Base-by-base conservation (phyloP, 2,113 vertebrate species). In the Siniperca knerii region DNA sequence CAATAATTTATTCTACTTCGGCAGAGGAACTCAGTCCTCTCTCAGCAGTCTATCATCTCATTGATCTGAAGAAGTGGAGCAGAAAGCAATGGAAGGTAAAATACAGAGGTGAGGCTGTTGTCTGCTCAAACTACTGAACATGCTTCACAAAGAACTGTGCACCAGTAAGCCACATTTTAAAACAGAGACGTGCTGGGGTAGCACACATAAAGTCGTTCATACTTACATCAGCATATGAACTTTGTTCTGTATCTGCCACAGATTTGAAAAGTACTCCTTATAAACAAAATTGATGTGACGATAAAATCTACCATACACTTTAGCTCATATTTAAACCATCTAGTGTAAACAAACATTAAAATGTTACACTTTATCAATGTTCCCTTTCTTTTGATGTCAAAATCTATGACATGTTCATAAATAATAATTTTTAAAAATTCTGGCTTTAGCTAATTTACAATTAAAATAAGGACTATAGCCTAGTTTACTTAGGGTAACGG, bases 41-140 rank as follows among this genome's bases (percentile, higher is more conserved):
- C 50, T 33, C 62, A 65, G 80, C 64, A 58, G 80, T 77, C 52
- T 55, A 42, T 82, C 52, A 68, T 65, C 65, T 86, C 61, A 88
- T 78, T 75, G 76, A 88, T 83, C 60, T 69, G 52, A 88, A 35
- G 44, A 82, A 69, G 72, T 87, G 79, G 69, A 83, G 88, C 78
- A 85, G 77, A 91, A 87, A 80, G 74, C 40, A 84, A n/a, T 1
- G 7, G 50, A 73, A 77, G 66, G 74, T 75, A 70, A 84, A 82
- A 65, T 74, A 65, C 64, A 81, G 77, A 55, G 75, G 44, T 68
- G 58, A 54, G 16, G 52, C 48, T 37, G 42, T 75, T 77, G 64
- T 66, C 65, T 52, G 71, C 13, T 64, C 42, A 71, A 78, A 73
- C 48, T 77, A 37, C n/a, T 67, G 2, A 61, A 65, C 18, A 52